Evolutionary conservation across 2,888 invertebrate genomes (phyloP).

Genomic region (Steinernema scapterisci): DNA sequence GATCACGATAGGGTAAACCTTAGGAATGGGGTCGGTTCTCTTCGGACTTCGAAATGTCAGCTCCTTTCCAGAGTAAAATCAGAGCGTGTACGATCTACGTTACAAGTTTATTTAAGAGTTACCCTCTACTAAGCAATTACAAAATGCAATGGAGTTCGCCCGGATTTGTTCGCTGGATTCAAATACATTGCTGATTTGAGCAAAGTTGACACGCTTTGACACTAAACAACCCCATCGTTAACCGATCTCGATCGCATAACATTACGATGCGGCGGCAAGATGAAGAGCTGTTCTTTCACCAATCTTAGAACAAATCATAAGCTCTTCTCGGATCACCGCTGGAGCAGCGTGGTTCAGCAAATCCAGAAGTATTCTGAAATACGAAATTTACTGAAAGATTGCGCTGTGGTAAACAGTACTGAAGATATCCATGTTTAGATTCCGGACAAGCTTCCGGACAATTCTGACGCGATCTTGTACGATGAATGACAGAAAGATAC

Average conservation of each 20-base stretch:
- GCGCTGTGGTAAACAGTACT: not conserved
- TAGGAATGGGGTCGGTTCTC: not conserved
- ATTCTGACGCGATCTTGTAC: too few species aligned
- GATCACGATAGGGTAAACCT: too few species aligned
- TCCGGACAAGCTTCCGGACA: not conserved
- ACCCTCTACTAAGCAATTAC: not conserved
- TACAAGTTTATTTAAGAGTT: not conserved
- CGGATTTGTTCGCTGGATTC: not conserved
- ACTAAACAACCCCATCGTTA: not conserved
- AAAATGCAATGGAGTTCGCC: not conserved
- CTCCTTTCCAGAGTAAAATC: not conserved
- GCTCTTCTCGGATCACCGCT: not conserved
- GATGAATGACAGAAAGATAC: not conserved
- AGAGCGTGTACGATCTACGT: not conserved
- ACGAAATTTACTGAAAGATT: not conserved
- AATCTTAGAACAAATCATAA: conserved; percentile 3
- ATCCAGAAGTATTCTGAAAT: not conserved
- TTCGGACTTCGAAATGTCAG: conserved; percentile 13
- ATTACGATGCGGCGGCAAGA: not conserved
- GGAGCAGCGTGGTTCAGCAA: not conserved
- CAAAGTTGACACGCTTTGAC: conserved; percentile 7
- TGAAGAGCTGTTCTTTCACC: not conserved
- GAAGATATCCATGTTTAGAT: not conserved
- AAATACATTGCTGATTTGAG: not conserved
- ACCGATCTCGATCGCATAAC: too few species aligned